These are phyloP conservation scores for Halcyon malimbica DNA, from an alignment of 2,113 vertebrate species.

Conservation along the genomic window DNA sequence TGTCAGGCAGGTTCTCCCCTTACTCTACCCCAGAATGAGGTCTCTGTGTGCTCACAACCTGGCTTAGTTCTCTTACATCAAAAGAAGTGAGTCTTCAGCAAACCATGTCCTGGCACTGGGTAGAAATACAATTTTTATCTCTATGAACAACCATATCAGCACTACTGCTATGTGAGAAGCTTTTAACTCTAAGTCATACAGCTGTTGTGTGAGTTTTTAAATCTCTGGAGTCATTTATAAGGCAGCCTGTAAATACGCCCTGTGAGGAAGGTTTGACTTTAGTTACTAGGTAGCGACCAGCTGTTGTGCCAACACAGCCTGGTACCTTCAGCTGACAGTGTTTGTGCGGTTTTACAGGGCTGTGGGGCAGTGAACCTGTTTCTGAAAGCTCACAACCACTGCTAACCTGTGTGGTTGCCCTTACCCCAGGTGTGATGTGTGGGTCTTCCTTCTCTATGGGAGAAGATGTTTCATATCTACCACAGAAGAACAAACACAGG, in stretches of 20 bases:
- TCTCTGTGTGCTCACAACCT: neutral
- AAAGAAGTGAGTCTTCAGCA: slow-evolving; percentile 15
- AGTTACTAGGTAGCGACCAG: slow-evolving; percentile 1
- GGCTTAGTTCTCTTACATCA: neutral
- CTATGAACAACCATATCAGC: slow-evolving; percentile 40
- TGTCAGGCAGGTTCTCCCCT: neutral
- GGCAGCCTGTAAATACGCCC: neutral
- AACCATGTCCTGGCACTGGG: slow-evolving; percentile 24
- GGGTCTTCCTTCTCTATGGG: neutral
- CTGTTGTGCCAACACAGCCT: neutral
- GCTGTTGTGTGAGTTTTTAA: neutral
- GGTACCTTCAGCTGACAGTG: neutral
- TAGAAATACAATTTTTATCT: slow-evolving; percentile 50
- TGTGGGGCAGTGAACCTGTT: neutral
- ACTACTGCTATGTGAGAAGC: slow-evolving; percentile 21
- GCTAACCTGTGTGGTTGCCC: rapidly evolving
- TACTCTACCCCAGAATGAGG: neutral
- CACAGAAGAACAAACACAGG: neutral
- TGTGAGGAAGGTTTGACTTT: neutral
- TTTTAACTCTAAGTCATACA: slow-evolving; percentile 11
- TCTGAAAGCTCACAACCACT: neutral
- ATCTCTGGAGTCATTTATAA: neutral
- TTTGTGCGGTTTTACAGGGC: neutral
- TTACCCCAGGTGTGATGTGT: rapidly evolving
- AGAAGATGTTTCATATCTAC: neutral